Conservation (phyloP, 1,140 invertebrate genomes). For the Drosophila suzukii region DNA sequence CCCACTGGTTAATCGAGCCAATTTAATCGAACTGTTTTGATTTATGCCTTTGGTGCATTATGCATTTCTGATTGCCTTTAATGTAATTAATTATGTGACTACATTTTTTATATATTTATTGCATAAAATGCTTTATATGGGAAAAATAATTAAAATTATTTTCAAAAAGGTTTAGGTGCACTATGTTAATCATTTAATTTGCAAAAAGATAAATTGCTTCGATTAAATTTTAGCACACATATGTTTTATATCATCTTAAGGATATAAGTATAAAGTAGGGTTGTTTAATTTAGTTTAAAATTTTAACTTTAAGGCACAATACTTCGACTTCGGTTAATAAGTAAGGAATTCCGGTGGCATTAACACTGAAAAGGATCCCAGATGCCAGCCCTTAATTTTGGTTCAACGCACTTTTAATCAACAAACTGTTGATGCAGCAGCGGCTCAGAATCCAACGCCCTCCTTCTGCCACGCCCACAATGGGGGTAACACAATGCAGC, state of each 20-base stretch:
- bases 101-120: neutral
- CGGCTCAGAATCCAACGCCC: constrained; percentile 15
- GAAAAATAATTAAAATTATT: too few relatives aligned
- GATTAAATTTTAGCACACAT: too few relatives aligned
- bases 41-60: constrained; percentile 7
- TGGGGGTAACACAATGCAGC: constrained; percentile 35
- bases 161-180: too few relatives aligned
- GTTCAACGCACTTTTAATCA: constrained; percentile 77
- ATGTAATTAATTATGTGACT: neutral
- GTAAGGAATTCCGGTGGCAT: constrained; percentile 15
- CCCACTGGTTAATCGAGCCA: neutral
- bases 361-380: constrained; percentile 34
- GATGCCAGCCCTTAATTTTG: constrained; percentile 46
- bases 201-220: too few relatives aligned
- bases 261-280: too few relatives aligned
- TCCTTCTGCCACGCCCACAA: constrained; percentile 35
- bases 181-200: too few relatives aligned
- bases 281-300: too few relatives aligned
- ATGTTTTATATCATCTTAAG: too few relatives aligned
- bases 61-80: neutral
- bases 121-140: neutral
- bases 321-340: neutral
- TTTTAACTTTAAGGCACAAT: too few relatives aligned
- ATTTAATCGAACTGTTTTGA: constrained; percentile 6
- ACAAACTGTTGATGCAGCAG: constrained; percentile 75